Evolutionary conservation across 2,888 invertebrate species (phyloP), one percentile per base, ranked within the genome.

Genomic region (Mesorhabditis sp.): DNA sequence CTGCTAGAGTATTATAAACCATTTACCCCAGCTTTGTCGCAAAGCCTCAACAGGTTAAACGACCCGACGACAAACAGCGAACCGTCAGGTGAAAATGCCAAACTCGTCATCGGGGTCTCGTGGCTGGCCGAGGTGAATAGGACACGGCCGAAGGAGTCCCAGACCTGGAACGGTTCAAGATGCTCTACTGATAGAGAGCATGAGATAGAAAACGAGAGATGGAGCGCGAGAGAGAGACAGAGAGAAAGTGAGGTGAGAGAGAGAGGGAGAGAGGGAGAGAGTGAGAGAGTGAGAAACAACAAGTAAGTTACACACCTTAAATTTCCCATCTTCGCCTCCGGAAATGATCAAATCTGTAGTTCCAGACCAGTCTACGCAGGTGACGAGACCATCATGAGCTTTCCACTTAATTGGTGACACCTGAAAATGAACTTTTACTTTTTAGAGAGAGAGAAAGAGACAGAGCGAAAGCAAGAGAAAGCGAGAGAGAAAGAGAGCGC

Each of bases 331-430:
- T 85, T 91, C 91, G n/a, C 88, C 90, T 4, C 90, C 90, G 28
- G 90, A 90, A n/a, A 90, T 86, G 67, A 91, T 90, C 7, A 90
- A 84, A 72, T 87, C 87, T 68, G 88, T 87, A n/a, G 87, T 86
- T 43, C 88, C 87, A 82, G 89, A 90, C 90, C 90, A 91, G 68
- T 89, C 89, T 4, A 90, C 88, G 75, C 88, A 89, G 65, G 97
- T 88, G 71, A 98, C 92, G 3, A 96, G 88, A 2, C 93, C 94
- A 80, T 97, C 96, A 83, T 99, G 98, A 4, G 94, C 98, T 86
- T 92, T 92, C 95, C 96, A 96, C 92, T 83, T 82, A 10, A 80
- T 69, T 2, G 84, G 80, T 4, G 79, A 71, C 7, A 76, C 74
- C 79, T 82, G 73, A 65, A 66, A 64, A 63, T 68, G 70, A 6